Evolutionary conservation across 2,113 vertebrate genomes (phyloP).

Genomic region (Clarias gariepinus): DNA sequence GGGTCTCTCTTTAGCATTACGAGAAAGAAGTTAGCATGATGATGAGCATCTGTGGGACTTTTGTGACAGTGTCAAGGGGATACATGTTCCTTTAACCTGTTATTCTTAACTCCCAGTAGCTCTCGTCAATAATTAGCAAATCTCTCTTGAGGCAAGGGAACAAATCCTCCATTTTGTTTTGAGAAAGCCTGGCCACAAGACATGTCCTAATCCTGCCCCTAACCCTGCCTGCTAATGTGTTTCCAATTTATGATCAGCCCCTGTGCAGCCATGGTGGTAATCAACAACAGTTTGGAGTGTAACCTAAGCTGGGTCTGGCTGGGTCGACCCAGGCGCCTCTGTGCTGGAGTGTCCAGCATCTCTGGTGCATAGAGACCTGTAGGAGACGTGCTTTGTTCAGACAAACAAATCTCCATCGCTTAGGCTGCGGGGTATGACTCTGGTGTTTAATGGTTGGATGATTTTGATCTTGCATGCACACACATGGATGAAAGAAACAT

Average conservation of each 20-base stretch:
- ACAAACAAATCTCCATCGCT: constrained; percentile 37
- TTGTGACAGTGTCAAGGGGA: constrained; percentile 62
- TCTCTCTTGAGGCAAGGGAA: constrained; percentile 67
- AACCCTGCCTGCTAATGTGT: constrained; percentile 72
- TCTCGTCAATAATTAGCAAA: constrained; percentile 73
- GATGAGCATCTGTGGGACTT: constrained; percentile 50
- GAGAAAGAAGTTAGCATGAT: constrained; percentile 58
- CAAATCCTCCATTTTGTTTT: constrained; percentile 71
- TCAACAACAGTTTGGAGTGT: constrained; percentile 80
- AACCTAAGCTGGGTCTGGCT: constrained; percentile 69
- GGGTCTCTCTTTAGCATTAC: constrained; percentile 11
- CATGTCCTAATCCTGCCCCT: constrained; percentile 71
- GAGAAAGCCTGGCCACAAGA: constrained; percentile 45
- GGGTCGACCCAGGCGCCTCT: constrained; percentile 63
- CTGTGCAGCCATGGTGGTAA: constrained; percentile 68
- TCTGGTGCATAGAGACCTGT: constrained; percentile 20
- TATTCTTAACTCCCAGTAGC: constrained; percentile 77
- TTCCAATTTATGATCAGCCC: constrained; percentile 76
- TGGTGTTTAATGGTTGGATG: constrained; percentile 21
- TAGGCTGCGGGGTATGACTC: constrained; percentile 11
- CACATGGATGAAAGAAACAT: constrained; percentile 10
- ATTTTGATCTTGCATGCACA: background rate
- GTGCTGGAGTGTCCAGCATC: constrained; percentile 65
- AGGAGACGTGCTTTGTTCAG: constrained; percentile 27
- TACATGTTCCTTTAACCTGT: constrained; percentile 77